Evolutionary conservation across 2,888 invertebrate species (phyloP).

Genomic region (Drosophila mayaguana): DNA sequence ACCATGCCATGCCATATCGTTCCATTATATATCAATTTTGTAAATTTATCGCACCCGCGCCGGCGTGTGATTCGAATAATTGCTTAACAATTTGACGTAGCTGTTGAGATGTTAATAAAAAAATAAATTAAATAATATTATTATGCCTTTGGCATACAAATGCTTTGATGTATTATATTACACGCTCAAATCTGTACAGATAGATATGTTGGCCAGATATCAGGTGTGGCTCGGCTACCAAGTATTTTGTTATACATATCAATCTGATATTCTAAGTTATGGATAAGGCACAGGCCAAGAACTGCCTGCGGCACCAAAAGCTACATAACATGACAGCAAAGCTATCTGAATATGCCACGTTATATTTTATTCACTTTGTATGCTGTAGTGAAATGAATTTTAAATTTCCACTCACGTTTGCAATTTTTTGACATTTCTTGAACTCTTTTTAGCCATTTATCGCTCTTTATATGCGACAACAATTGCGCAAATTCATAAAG

Average conservation of each 20-base stretch:
- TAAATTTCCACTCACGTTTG: conserved; percentile 34
- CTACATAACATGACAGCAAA: conserved; percentile 35
- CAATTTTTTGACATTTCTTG: conserved; percentile 6
- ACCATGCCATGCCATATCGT: background rate
- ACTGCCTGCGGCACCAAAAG: conserved; percentile 24
- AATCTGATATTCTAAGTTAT: conserved; percentile 45
- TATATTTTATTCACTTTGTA: conserved; percentile 27
- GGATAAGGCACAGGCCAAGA: conserved; percentile 13
- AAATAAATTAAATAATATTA: conserved; percentile 45
- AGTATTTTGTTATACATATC: conserved; percentile 61
- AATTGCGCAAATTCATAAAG: conserved; percentile 4
- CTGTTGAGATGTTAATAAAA: conserved; percentile 42
- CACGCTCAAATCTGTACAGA: conserved; percentile 35
- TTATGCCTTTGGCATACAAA: conserved; percentile 69
- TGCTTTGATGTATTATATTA: conserved; percentile 55
- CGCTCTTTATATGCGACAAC: conserved; percentile 2
- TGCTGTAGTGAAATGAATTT: conserved; percentile 22
- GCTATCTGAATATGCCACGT: conserved; percentile 20
- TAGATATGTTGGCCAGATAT: conserved; percentile 48
- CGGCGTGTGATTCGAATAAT: conserved; percentile 73
- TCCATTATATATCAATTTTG: conserved; percentile 50
- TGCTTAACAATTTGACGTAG: conserved; percentile 70
- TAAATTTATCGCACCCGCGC: conserved; percentile 58
- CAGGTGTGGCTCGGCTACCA: conserved; percentile 70
- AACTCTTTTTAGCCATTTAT: conserved; percentile 21